phyloP scores from a whole-genome alignment of 53 echinoderm and acorn worm species.

The Henricia sp. region DNA sequence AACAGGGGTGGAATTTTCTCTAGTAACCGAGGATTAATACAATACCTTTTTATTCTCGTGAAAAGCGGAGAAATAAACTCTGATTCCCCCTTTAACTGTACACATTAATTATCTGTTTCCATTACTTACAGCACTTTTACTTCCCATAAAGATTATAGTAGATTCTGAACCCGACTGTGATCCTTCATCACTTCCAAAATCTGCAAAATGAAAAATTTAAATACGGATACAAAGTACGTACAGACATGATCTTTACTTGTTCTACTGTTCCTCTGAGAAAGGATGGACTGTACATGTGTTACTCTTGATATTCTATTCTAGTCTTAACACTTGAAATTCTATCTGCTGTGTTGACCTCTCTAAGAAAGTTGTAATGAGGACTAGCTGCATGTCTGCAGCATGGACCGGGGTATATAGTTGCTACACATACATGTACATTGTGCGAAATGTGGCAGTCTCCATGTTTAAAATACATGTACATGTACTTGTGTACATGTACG shows the following conservation, averaged over 20 bases:
- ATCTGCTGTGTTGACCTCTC: background rate
- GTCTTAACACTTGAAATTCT: background rate
- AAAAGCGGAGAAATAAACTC: too few relatives aligned
- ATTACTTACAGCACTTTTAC: conserved; percentile 89
- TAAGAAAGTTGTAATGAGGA: background rate
- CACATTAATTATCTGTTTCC: too few relatives aligned
- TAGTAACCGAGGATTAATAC: too few relatives aligned
- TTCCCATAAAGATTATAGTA: conserved; percentile 77
- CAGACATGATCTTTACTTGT: background rate
- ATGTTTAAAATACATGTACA: too few relatives aligned
- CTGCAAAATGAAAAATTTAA: background rate
- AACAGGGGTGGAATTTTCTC: too few relatives aligned
- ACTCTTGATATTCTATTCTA: background rate
- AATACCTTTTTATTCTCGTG: too few relatives aligned
- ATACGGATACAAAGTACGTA: background rate
- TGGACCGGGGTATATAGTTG: background rate
- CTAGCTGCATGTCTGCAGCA: background rate
- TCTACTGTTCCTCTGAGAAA: background rate
- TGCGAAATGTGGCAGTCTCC: background rate
- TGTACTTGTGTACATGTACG: background rate
- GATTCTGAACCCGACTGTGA: conserved; percentile 61
- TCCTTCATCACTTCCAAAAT: conserved; percentile 4
- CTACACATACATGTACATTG: background rate
- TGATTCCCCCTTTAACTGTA: too few relatives aligned
- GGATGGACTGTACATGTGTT: background rate